Evolutionary conservation across 2,113 vertebrate genomes (phyloP), one percentile per base, ranked within the genome.

Genomic region (Columba livia): DNA sequence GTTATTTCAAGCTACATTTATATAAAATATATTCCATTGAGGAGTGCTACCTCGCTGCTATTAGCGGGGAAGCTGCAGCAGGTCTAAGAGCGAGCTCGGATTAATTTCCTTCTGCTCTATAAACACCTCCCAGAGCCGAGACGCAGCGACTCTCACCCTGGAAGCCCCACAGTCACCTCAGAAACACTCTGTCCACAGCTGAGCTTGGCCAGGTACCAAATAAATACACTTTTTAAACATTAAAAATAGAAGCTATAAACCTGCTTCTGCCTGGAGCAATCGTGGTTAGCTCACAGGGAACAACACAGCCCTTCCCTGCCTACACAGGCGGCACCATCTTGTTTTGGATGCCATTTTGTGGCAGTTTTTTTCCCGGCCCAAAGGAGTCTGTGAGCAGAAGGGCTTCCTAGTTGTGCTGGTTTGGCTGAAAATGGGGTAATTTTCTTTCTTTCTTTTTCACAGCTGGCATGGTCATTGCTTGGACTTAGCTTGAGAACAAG

Each of bases 311-410:
- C 26, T 40, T 11, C 47, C 24, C 24, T 61, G 12, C 47, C 9
- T 29, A 34, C 36, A 11, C 1, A 4, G 23, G 17, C 0, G 1
- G 8, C 5, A 1, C 11, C 56, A 25, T 42, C 51, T n/a, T 24
- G 56, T 4, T 71, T 71, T 24, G 47, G 34, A 34, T 4, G 8
- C 57, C 12, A 26, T 47, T 47, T 56, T 62, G n/a, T 20, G 54
- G 8, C 21, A 38, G 16, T 0, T 25, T 8, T 80, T 48, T 60
- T 28, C 42, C 66, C 21, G 23, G 56, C 21, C 17, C 23, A n/a
- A 12, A 23, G 34, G n/a, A 17, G 40, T 29, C 1, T 1, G 44
- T 47, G 44, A 47, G 44, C 44, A 19, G 44, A 47, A 47, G 12
- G 44, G 44, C 44, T 47, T 47, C 44, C 44, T 47, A 47, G 44